These are phyloP conservation scores for Bombus impatiens DNA, from an alignment of 1,140 invertebrate species.

Conservation along the genomic window DNA sequence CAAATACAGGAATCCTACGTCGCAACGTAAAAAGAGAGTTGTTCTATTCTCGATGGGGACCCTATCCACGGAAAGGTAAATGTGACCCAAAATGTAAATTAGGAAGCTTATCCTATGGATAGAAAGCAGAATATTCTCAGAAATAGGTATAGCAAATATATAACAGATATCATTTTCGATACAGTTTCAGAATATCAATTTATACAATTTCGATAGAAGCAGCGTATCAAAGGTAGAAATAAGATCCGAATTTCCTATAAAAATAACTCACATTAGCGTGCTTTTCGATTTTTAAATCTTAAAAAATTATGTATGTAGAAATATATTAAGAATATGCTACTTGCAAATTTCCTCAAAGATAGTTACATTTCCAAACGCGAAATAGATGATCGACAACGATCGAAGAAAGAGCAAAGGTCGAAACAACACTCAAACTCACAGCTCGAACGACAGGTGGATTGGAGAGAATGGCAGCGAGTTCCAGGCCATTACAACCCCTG, in stretches of 20 bases:
- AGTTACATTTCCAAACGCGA: not conserved
- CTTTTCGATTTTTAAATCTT: no score
- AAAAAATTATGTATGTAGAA: no score
- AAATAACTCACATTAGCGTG: no score
- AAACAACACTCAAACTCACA: conserved; percentile 39
- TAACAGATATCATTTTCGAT: not conserved
- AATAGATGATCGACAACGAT: not conserved
- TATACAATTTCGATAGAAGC: no score
- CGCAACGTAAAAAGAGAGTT: no score
- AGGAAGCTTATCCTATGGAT: not conserved
- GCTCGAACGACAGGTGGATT: conserved; percentile 65
- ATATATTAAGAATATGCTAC: no score
- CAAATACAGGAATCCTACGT: no score
- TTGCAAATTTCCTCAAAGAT: not conserved
- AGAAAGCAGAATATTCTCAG: not conserved
- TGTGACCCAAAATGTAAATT: conserved; percentile 3
- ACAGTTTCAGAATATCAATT: no score
- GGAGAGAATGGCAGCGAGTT: conserved; percentile 64
- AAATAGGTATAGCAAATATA: not conserved
- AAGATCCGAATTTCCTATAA: no score
- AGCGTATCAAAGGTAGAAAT: no score
- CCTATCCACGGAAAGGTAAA: not conserved
- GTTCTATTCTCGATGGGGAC: no score
- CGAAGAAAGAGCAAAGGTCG: conserved; percentile 46
- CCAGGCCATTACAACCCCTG: conserved; percentile 71